Percentiles rank a stretch among this genome's conserved stretches.
Evolutionary conservation across 92 coral and sea anemone species (phyloP).

Genomic region (Paragorgia papillata): DNA sequence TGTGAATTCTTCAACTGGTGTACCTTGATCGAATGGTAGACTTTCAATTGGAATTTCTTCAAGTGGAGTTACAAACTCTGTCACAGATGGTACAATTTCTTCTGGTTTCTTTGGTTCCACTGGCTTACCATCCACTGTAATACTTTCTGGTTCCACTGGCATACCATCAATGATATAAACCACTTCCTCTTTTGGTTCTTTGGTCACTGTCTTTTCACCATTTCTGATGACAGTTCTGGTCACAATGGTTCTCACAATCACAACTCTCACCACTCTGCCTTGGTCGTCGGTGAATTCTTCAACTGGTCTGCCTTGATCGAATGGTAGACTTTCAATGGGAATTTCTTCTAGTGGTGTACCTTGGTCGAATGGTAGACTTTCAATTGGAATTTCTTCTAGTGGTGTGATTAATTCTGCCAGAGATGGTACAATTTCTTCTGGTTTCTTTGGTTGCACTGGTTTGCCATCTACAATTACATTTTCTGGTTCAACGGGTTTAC

Average conservation of each 20-base stretch:
- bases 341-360: slow-evolving; percentile 25
- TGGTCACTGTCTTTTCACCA: slow-evolving; percentile 13
- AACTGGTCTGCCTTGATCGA: slow-evolving; percentile 53
- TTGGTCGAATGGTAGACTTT: slow-evolving; percentile 48
- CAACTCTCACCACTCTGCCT: slow-evolving; percentile 42
- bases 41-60: slow-evolving; percentile 36
- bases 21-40: slow-evolving; percentile 52
- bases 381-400: not conserved
- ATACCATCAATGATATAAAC: slow-evolving; percentile 34
- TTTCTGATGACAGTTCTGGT: slow-evolving; percentile 45
- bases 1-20: slow-evolving; percentile 34
- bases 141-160: slow-evolving; percentile 35
- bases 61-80: slow-evolving; percentile 15
- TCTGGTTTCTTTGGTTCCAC: slow-evolving; percentile 41
- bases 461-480: not conserved
- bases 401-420: not conserved
- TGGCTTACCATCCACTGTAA: slow-evolving; percentile 35
- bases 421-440: not conserved
- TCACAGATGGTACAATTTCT: slow-evolving; percentile 1
- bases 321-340: slow-evolving; percentile 14
- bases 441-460: slow-evolving; percentile 2
- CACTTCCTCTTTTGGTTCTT: slow-evolving; percentile 42
- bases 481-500: not conserved
- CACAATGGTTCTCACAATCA: slow-evolving; percentile 42
- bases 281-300: slow-evolving; percentile 51